Conservation (phyloP, 64 coral and sea anemone genomes). For the Trachythela sp. region DNA sequence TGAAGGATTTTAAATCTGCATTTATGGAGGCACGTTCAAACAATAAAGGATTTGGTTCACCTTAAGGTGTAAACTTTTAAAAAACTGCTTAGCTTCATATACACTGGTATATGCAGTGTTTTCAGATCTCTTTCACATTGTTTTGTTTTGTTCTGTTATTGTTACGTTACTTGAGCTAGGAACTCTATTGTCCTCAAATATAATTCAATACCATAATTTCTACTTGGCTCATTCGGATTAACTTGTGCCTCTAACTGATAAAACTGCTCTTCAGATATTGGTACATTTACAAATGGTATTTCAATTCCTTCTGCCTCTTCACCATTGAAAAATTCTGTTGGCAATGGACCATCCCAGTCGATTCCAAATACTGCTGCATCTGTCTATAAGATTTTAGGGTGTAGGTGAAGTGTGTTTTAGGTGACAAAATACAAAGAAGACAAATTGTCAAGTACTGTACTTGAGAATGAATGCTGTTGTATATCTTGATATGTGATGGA, state of each 20-base stretch:
- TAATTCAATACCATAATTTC: neutral
- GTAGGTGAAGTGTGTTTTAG: too few species aligned
- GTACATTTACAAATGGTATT: neutral
- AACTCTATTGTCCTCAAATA: neutral
- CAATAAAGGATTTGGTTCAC: neutral
- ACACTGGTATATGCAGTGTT: neutral
- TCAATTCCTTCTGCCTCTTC: neutral
- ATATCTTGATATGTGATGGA: too few species aligned
- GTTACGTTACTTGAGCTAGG: neutral
- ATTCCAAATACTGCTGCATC: neutral
- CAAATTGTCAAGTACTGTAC: too few species aligned
- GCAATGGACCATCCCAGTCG: neutral
- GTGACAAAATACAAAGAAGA: too few species aligned
- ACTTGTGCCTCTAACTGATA: too few species aligned
- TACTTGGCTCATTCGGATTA: too few species aligned
- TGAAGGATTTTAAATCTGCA: neutral
- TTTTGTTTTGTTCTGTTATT: neutral
- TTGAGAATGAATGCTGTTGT: too few species aligned
- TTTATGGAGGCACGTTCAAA: slow-evolving; percentile 7
- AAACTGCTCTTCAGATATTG: neutral
- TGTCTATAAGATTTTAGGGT: neutral
- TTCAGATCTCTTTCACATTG: neutral
- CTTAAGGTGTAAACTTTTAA: neutral
- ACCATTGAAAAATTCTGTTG: neutral
- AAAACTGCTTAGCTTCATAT: neutral